phyloP scores from a whole-genome alignment of 2,797 vertebrate genomes.

The Chrysolophus pictus region DNA sequence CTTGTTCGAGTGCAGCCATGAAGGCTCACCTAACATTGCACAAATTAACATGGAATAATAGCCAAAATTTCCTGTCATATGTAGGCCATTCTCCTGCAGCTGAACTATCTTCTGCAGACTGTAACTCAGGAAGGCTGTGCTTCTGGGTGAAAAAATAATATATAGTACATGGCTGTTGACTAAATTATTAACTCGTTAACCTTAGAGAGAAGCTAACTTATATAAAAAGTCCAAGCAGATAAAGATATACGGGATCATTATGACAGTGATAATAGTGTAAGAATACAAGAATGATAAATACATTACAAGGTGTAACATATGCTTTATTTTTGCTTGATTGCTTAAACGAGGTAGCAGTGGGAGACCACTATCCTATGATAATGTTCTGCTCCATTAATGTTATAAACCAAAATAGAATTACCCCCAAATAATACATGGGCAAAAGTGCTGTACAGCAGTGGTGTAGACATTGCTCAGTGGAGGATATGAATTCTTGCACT shows the following conservation, averaged over 20 bases:
- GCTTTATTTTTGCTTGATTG: constrained; percentile 77
- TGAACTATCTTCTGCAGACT: constrained; percentile 29
- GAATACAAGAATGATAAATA: constrained; percentile 69
- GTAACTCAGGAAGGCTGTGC: constrained; percentile 40
- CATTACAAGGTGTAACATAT: constrained; percentile 77
- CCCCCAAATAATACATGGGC: constrained; percentile 10
- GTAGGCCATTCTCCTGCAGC: constrained; percentile 54
- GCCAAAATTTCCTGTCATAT: constrained; percentile 42
- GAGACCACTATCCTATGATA: constrained; percentile 60
- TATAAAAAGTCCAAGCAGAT: constrained; percentile 70
- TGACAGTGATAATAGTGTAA: constrained; percentile 77
- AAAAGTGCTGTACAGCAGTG: not conserved
- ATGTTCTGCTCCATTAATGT: constrained; percentile 52
- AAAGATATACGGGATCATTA: constrained; percentile 62
- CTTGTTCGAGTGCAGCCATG: rapidly evolving
- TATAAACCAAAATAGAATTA: constrained; percentile 70
- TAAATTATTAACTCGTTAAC: constrained; percentile 70
- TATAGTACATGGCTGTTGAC: constrained; percentile 65
- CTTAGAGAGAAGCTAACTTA: constrained; percentile 68
- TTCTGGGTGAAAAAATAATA: constrained; percentile 68
- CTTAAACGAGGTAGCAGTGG: constrained; percentile 72
- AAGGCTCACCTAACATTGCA: not conserved
- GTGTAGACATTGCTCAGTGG: constrained; percentile 30
- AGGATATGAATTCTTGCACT: not conserved
- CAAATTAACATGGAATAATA: not conserved